Evolutionary conservation across 2,113 vertebrate species (phyloP).

Genomic region (Plectropomus leopardus): DNA sequence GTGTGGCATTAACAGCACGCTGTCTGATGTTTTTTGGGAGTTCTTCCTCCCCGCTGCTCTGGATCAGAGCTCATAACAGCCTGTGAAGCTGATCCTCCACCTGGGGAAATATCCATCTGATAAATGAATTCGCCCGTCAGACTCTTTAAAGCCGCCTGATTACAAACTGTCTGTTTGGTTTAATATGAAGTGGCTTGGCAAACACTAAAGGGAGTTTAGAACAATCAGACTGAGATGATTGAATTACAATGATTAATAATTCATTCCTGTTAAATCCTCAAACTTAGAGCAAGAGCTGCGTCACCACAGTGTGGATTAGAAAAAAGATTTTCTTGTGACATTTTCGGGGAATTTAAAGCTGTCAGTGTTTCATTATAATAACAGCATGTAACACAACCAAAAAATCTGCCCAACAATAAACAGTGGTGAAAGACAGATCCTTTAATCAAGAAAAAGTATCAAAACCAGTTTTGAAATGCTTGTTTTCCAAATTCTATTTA

Average conservation of each 20-base stretch:
- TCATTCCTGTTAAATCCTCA: conserved; percentile 61
- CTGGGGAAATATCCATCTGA: conserved; percentile 62
- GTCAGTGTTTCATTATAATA: neutral
- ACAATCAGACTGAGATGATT: conserved; percentile 62
- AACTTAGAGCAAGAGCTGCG: conserved; percentile 37
- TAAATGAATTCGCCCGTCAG: conserved; percentile 51
- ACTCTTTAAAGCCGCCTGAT: conserved; percentile 59
- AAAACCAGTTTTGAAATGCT: too few species aligned
- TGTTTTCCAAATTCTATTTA: too few species aligned
- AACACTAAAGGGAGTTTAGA: conserved; percentile 58
- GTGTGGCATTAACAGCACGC: neutral
- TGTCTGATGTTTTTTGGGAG: neutral
- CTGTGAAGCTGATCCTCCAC: conserved; percentile 44
- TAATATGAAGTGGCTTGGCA: conserved; percentile 59
- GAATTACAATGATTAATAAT: conserved; percentile 74
- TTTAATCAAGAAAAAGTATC: too few species aligned
- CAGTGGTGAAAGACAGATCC: neutral
- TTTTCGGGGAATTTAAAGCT: neutral
- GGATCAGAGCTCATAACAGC: conserved; percentile 48
- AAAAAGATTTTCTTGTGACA: neutral
- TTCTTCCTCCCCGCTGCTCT: conserved; percentile 9
- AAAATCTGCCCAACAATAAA: neutral
- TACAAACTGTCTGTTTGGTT: conserved; percentile 63
- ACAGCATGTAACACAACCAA: neutral
- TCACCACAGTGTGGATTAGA: neutral